phyloP scores from a whole-genome alignment of 92 coral and sea anemone species.

The Palythoa grandiflora region DNA sequence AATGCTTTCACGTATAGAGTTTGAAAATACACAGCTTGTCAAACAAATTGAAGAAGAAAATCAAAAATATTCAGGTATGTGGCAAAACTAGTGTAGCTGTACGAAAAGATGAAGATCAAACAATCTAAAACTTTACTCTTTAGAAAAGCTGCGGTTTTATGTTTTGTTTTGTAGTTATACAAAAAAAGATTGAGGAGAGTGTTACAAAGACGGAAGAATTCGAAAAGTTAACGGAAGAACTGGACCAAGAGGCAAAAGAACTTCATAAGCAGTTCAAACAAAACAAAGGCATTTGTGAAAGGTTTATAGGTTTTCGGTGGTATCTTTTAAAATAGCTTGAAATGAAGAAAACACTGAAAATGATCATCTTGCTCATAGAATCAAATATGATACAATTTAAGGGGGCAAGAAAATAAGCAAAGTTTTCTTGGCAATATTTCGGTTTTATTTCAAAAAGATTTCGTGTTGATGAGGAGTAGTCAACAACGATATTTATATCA shows the following conservation, averaged over 20 bases:
- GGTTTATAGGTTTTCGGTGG: slow-evolving; percentile 52
- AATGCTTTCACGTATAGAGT: slow-evolving; percentile 63
- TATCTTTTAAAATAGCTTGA: neutral
- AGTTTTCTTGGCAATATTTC: too few relatives aligned
- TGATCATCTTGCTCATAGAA: neutral
- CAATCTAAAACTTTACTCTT: neutral
- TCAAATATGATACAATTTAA: too few relatives aligned
- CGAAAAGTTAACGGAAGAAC: slow-evolving; percentile 77
- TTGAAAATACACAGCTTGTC: slow-evolving; percentile 88
- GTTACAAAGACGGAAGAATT: slow-evolving; percentile 65
- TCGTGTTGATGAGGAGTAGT: too few relatives aligned
- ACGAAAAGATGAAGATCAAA: neutral
- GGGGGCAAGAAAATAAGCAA: too few relatives aligned
- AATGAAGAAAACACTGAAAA: neutral
- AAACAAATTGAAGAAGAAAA: slow-evolving; percentile 87
- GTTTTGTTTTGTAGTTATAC: slow-evolving; percentile 63
- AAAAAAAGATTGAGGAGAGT: slow-evolving; percentile 75
- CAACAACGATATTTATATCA: too few relatives aligned
- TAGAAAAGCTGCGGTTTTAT: neutral
- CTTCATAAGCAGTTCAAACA: slow-evolving; percentile 90
- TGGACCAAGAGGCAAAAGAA: slow-evolving; percentile 89
- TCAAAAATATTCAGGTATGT: slow-evolving; percentile 79
- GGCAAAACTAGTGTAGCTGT: neutral
- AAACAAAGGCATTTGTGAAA: slow-evolving; percentile 90
- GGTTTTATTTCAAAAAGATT: too few relatives aligned